A percentile compares a stretch with the other conserved stretches of the same genome.
Evolutionary conservation across 2,888 invertebrate species (phyloP).

Genomic region (Herminia tarsipennalis): DNA sequence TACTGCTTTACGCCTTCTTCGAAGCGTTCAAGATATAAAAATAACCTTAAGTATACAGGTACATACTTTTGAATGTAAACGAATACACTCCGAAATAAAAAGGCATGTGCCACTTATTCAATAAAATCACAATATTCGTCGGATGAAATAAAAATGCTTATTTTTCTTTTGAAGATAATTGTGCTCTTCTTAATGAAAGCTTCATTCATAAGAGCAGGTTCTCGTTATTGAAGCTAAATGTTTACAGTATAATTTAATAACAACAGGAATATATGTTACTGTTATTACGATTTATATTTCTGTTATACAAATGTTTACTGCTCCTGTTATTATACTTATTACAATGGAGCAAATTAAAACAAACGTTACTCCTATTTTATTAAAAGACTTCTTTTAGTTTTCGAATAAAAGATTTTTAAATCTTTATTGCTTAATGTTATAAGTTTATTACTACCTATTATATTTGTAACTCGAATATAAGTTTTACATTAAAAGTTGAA

Average conservation of each 20-base stretch:
- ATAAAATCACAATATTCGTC: background rate
- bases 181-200: background rate
- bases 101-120: constrained; percentile 7
- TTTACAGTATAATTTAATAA: background rate
- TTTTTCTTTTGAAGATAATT: background rate
- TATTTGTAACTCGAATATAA: no score
- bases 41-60: constrained; percentile 28
- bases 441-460: no score
- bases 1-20: constrained; percentile 46
- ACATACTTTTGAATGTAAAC: constrained; percentile 25
- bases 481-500: no score
- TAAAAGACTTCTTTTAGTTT: no score
- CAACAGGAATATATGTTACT: background rate
- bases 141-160: background rate
- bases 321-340: no score
- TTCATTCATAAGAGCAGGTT: background rate
- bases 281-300: background rate
- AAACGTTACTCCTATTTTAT: no score
- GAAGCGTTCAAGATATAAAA: constrained; percentile 36
- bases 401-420: no score
- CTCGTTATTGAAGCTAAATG: background rate
- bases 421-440: no score
- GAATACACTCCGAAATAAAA: constrained; percentile 7
- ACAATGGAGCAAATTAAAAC: no score
- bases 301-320: no score